These are phyloP conservation scores for Enteromius treurensis DNA, from an alignment of 2,797 vertebrate species.

Conservation along the genomic window DNA sequence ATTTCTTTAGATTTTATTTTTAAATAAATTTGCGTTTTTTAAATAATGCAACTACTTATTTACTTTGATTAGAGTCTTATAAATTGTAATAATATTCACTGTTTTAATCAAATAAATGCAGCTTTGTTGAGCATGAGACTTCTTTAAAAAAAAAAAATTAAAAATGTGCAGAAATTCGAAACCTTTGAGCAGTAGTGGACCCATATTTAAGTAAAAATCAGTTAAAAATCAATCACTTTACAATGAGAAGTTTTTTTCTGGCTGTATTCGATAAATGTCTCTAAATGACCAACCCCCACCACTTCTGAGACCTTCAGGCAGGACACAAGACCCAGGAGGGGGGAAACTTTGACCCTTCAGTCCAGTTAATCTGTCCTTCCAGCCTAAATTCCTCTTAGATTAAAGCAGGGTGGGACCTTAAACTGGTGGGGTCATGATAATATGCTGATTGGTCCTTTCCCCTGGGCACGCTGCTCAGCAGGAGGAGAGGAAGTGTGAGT, in stretches of 20 bases:
- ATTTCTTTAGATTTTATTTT: not conserved
- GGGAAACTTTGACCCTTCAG: conserved; percentile 47
- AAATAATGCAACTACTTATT: no score
- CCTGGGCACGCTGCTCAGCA: conserved; percentile 38
- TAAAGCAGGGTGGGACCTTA: conserved; percentile 57
- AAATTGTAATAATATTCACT: not conserved
- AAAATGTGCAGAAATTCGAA: not conserved
- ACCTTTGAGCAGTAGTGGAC: not conserved
- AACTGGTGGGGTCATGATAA: conserved; percentile 27
- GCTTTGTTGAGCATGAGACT: not conserved
- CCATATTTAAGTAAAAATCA: not conserved
- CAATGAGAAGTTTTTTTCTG: conserved; percentile 19
- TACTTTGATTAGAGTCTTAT: not conserved
- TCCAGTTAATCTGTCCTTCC: conserved; percentile 48
- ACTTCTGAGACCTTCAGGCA: conserved; percentile 20
- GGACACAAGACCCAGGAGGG: conserved; percentile 37
- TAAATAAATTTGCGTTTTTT: not conserved
- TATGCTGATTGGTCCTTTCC: conserved; percentile 53
- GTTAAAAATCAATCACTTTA: conserved; percentile 5
- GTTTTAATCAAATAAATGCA: not conserved
- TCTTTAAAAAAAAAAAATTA: not conserved
- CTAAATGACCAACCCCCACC: conserved; percentile 16
- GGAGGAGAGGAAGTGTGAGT: conserved; percentile 50
- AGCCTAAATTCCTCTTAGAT: conserved; percentile 51
- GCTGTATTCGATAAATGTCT: conserved; percentile 11